Base-by-base conservation (phyloP, 2,797 vertebrate genomes). In the Echeneis naucrates region DNA sequence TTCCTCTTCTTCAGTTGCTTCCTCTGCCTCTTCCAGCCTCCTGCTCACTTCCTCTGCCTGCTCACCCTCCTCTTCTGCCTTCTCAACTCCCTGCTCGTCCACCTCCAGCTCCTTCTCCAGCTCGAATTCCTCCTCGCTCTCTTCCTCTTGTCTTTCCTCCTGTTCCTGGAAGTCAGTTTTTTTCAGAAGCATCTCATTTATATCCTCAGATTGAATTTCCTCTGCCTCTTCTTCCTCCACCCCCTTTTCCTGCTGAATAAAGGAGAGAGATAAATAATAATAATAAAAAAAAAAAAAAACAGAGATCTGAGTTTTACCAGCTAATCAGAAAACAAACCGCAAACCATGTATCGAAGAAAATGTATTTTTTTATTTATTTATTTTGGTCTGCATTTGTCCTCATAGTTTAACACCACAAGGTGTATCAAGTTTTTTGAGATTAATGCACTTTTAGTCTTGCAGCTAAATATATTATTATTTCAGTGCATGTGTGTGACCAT, bases 121-220 rank as follows among this genome's bases (percentile, higher is more conserved):
- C 59, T 83, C 81, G 16, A 66, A 50, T 0, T 21, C 66, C 23
- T 78, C 67, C 14, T 63, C 74, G 23, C 52, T 59, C 27, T 75
- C 62, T 14, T 23, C 52, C 12, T 10, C 68, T 33, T 58, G 51
- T 24, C 1, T 30, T 10, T 71, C 72, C 16, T 74, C 55, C 33
- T 65, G 61, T 30, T 8, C 40, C 4, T 57, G 72, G 17, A 45
- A 45, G 8, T 73, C 42, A 19, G 40, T 12, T 47, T 65, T 38
- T 63, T 6, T 54, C 37, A 35, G 19, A 17, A 40, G 4, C 6
- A 4, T 0, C 26, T 66, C 1, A 4, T 48, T 23, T 23, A 72
- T 27, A 40, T 88, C 81, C 47, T 79, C 78, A 0, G 50, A 51
- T 32, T 59, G 2, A 26, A 47, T 63, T 53, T 88, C 77, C 35